phyloP scores from a whole-genome alignment of 2,888 invertebrate genomes.

The Theristus sp. region DNA sequence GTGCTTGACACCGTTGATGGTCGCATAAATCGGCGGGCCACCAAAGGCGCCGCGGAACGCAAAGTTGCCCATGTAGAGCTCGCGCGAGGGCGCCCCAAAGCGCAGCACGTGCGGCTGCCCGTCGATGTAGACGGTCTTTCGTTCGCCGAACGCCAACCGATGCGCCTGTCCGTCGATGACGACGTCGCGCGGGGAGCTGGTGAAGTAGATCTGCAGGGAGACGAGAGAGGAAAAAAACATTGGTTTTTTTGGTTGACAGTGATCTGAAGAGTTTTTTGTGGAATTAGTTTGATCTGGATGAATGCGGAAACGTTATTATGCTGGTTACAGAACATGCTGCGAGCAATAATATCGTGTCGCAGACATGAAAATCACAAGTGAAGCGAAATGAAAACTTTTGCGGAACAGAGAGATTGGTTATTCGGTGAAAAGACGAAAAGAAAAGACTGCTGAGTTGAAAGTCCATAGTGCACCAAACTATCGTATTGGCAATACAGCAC shows the following conservation, averaged over 20 bases:
- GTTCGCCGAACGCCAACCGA: conserved; percentile 19
- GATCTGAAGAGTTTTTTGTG: neutral
- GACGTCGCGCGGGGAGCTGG: conserved; percentile 22
- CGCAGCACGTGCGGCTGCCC: conserved; percentile 44
- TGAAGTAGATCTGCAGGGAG: conserved; percentile 23
- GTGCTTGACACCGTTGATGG: conserved; percentile 56
- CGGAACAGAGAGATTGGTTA: no score
- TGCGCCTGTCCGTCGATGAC: conserved; percentile 22
- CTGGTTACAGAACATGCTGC: no score
- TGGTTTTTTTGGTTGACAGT: neutral
- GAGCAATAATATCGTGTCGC: no score
- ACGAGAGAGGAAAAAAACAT: conserved; percentile 6
- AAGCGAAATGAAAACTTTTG: no score
- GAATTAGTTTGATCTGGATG: neutral
- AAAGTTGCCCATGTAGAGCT: conserved; percentile 66
- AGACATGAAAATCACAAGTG: no score
- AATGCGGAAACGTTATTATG: no score
- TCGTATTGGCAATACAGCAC: no score
- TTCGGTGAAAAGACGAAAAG: no score
- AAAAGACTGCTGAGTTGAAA: no score
- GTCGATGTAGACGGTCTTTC: conserved; percentile 25
- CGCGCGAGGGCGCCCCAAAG: conserved; percentile 75
- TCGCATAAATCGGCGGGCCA: conserved; percentile 59
- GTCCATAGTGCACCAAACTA: no score
- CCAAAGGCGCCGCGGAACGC: conserved; percentile 50